Base-by-base conservation (phyloP, 2,113 vertebrate genomes). In the Pleuronectes platessa region DNA sequence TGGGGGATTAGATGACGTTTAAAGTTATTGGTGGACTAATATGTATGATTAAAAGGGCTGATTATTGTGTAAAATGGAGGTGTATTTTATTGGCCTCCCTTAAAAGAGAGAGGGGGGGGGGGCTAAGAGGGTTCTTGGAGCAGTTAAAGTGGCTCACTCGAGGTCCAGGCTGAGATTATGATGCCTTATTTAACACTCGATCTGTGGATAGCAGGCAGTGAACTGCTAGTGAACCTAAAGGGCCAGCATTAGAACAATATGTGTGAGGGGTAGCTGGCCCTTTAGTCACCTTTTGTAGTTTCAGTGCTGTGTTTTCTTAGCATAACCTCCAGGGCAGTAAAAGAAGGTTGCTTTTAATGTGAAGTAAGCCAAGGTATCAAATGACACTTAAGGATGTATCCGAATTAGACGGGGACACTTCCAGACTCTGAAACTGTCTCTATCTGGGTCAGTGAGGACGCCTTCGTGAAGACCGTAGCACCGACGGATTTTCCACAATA, bases 1-100 rank as follows among this genome's bases (percentile, higher is more conserved):
- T 83, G 79, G 83, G 81, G 92, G 86, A 92, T 94, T 93, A 94
- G 84, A 83, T 91, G 92, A 93, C 89, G n/a, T 92, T 92, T 89
- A 88, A 91, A 90, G 85, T 92, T 91, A 92, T 90, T 86, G 90
- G 91, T 12, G 86, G 81, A 85, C 87, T 90, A 89, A 93, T 93
- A 91, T 82, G 84, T 76, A 78, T 83, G 88, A 92, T 94, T 92
- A 92, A 92, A 92, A 80, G 8, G 21, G 73, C 79, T 86, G 92
- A 94, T 91, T 89, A 88, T 80, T 87, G 87, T 45, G 63, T 61
- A 89, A 81, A 92, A 93, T 81, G 80, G 78, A 78, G 78, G 74
- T 51, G 74, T 61, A 54, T 92, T 93, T 93, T 89, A 92, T 78
- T 81, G 85, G 82, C 69, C 71, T 86, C 69, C 77, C 51, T 74